Evolutionary conservation across 2,888 invertebrate species (phyloP), one percentile per base, ranked within the genome.

Genomic region (Tinea pellionella): DNA sequence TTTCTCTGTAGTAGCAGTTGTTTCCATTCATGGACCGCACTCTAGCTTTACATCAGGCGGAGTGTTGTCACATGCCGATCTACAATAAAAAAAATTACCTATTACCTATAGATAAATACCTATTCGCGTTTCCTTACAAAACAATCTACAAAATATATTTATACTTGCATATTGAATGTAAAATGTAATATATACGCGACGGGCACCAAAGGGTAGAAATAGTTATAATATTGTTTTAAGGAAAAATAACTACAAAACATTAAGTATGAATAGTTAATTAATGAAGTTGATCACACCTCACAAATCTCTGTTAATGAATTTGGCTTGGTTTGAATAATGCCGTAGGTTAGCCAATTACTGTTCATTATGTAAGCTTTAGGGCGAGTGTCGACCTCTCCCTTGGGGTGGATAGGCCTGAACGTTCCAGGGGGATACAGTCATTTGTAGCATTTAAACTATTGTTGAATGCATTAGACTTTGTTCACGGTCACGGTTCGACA

Each of bases 251-350:
- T 37, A 9, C 37, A n/a, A 37, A 37, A 37, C 37, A 9, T 6
- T 24, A 18, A 53, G 24, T 53, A 53, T 4, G 24, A 59, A 59
- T 59, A 24, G 42, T 43, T 12, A 59, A 59, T 43, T 12, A 59
- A 59, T 59, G n/a, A 6, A 59, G 42, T 42, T 42, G 8, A 24
- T 59, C 15, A 63, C 68, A 68, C 69, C 72, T 73, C 67, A 71
- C 70, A 74, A 76, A 75, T 74, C 72, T 67, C 65, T 65, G 69
- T 69, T 74, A 77, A 77, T 76, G 72, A 76, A 70, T 71, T 69
- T 69, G 69, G 70, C 70, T 76, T 74, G 74, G 70, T 74, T 77
- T 71, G 73, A 73, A 74, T 70, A 71, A 70, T 69, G 70, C 71
- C 70, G 69, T 72, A 68, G 70, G 69, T 69, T 67, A 69, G 70